phyloP scores from a whole-genome alignment of 2,888 invertebrate genomes.

The Rhagonycha fulva region DNA sequence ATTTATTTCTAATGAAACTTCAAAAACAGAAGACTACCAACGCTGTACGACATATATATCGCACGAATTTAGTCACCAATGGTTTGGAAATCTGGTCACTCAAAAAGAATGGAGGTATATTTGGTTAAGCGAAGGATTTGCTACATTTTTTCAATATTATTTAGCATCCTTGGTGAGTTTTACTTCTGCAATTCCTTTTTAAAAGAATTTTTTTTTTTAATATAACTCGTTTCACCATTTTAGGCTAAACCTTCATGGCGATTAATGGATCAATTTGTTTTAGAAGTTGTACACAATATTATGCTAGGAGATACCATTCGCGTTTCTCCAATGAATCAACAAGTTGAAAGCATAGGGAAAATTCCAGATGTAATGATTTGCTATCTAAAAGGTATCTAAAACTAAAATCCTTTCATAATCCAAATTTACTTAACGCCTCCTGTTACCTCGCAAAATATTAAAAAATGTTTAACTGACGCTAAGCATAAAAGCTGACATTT shows the following conservation, averaged over 20 bases:
- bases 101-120: conserved; percentile 11
- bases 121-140: conserved; percentile 27
- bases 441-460: too few relatives aligned
- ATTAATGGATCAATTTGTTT: conserved; percentile 20
- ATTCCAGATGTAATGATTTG: conserved; percentile 50
- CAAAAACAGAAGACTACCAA: conserved; percentile 15
- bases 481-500: too few relatives aligned
- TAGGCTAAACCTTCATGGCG: conserved; percentile 17
- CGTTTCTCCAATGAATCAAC: conserved; percentile 59
- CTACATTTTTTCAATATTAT: conserved; percentile 18
- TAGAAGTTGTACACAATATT: conserved; percentile 56
- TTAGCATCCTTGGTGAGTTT: conserved; percentile 16
- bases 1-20: conserved; percentile 14
- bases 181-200: neutral
- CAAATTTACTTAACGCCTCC: too few relatives aligned
- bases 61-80: conserved; percentile 79
- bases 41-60: conserved; percentile 59
- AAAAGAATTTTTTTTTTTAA: neutral
- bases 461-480: too few relatives aligned
- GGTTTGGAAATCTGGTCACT: conserved; percentile 65
- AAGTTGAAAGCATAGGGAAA: conserved; percentile 60
- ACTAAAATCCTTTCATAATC: too few relatives aligned
- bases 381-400: conserved; percentile 13
- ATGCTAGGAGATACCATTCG: conserved; percentile 58
- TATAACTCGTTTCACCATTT: neutral